A percentile compares a stretch with the other conserved stretches of the same genome.
phyloP scores from a whole-genome alignment of 37 sponge, comb jelly and placozoan genomes.

The Beroe ovata region DNA sequence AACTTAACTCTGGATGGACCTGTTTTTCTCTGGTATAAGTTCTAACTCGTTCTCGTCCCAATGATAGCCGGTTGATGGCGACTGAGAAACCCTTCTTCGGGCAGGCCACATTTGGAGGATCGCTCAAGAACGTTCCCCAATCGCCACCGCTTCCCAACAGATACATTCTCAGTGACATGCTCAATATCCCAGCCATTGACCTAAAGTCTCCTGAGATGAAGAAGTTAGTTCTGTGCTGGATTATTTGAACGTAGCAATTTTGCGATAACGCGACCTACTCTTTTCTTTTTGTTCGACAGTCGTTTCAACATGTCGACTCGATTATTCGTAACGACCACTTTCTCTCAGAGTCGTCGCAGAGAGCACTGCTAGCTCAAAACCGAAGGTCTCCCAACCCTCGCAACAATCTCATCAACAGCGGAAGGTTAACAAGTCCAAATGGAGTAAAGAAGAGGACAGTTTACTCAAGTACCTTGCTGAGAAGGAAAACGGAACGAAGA shows the following conservation, averaged over 20 bases:
- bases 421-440: constrained; percentile 26
- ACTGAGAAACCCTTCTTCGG: constrained; percentile 64
- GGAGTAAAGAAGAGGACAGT: constrained; percentile 64
- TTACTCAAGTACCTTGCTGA: constrained; percentile 63
- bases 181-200: constrained; percentile 57
- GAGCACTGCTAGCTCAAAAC: too few species aligned
- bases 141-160: constrained; percentile 49
- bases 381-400: background rate
- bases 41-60: too few species aligned
- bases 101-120: constrained; percentile 39
- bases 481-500: constrained; percentile 49
- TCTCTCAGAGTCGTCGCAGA: too few species aligned
- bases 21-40: too few species aligned
- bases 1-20: too few species aligned
- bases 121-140: constrained; percentile 58
- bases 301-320: too few species aligned
- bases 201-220: constrained; percentile 17
- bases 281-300: too few species aligned
- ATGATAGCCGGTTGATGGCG: constrained; percentile 51
- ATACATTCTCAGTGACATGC: constrained; percentile 54
- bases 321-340: too few species aligned
- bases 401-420: background rate
- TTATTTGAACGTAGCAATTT: background rate
- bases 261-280: too few species aligned
- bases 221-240: constrained; percentile 13